Conservation (phyloP, 2,113 vertebrate genomes). For the Esox niger region DNA sequence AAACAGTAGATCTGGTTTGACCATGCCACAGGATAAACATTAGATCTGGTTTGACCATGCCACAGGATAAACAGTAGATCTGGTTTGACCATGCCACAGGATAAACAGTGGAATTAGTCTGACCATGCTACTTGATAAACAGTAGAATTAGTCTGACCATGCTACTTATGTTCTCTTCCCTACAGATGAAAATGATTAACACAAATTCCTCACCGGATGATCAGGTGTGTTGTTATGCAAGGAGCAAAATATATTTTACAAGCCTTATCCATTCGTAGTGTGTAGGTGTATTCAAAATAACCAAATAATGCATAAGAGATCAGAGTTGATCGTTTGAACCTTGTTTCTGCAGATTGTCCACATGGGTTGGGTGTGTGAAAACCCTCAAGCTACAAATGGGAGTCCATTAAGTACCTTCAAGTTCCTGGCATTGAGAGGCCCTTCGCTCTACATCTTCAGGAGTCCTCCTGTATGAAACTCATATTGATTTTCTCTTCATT, state of each 20-base stretch:
- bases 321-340: slow-evolving; percentile 42
- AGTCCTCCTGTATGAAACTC: slow-evolving; percentile 81
- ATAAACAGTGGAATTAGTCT: no score
- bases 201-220: slow-evolving; percentile 82
- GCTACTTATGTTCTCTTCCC: slow-evolving; percentile 21
- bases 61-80: no score
- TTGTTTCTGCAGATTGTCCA: slow-evolving; percentile 82
- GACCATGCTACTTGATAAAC: no score
- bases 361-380: slow-evolving; percentile 90
- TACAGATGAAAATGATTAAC: slow-evolving; percentile 86
- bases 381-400: slow-evolving; percentile 69
- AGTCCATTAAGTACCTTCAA: slow-evolving; percentile 73
- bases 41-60: neutral
- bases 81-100: no score
- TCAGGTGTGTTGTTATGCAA: slow-evolving; percentile 74
- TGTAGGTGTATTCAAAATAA: no score
- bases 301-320: neutral
- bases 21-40: neutral
- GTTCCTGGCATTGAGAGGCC: slow-evolving; percentile 88
- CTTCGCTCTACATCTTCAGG: slow-evolving; percentile 83
- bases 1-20: neutral
- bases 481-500: neutral
- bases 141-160: no score
- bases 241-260: no score
- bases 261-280: no score